These are phyloP conservation scores for Melanophora roralis DNA, from an alignment of 2,888 invertebrate genomes.

Conservation along the genomic window DNA sequence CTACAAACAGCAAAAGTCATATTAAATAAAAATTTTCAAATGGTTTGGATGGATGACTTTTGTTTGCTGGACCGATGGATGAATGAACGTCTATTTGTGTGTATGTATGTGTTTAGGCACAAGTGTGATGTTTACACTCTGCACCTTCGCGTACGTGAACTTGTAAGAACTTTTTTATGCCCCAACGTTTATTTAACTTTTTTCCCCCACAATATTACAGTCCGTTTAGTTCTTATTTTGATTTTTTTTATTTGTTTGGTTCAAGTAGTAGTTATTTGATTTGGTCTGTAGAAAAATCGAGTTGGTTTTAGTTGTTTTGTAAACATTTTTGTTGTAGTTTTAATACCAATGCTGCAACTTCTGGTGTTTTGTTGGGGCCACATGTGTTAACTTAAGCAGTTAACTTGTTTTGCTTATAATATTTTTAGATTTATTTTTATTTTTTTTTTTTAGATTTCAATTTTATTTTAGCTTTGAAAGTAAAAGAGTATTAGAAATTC, in stretches of 20 bases:
- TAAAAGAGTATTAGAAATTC: not conserved
- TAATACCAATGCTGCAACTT: not conserved
- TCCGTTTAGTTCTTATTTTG: constrained; percentile 10
- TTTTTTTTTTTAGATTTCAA: too few species aligned
- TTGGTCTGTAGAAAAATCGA: constrained; percentile 22
- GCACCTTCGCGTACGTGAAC: constrained; percentile 61
- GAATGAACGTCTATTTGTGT: not conserved
- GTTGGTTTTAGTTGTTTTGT: constrained; percentile 13
- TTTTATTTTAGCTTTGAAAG: constrained; percentile 12
- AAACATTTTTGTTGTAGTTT: constrained; percentile 24
- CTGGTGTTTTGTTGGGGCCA: constrained; percentile 25
- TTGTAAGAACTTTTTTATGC: constrained; percentile 40
- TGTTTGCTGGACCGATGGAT: constrained; percentile 8
- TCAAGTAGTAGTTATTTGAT: constrained; percentile 21
- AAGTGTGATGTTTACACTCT: constrained; percentile 61
- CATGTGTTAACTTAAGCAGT: constrained; percentile 52
- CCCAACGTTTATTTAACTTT: too few species aligned
- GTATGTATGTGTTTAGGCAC: constrained; percentile 47
- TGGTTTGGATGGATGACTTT: constrained; percentile 1
- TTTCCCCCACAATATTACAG: constrained; percentile 8
- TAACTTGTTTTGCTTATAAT: not conserved
- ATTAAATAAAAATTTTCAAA: constrained; percentile 19
- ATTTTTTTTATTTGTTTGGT: constrained; percentile 15
- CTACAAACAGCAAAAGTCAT: constrained; percentile 4
- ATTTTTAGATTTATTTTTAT: not conserved